Base-by-base conservation (phyloP, 2,797 vertebrate species). In the Eulemur rubriventer region DNA sequence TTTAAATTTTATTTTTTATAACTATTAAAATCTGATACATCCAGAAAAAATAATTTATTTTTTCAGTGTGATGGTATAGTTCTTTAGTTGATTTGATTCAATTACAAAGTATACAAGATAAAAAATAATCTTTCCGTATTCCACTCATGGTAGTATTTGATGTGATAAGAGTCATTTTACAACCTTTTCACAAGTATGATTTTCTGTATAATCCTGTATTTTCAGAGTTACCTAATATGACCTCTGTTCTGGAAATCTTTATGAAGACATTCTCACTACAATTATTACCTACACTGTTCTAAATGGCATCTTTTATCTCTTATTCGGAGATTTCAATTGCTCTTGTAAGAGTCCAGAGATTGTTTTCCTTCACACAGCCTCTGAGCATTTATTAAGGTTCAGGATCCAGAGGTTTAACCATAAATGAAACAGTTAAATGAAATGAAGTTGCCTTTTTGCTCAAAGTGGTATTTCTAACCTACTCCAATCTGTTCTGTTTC, bases 371-470 rank as follows among this genome's bases (percentile, higher is more conserved):
- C 87, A 96, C 81, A 22, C 43, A 95, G 22, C 17, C 69, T 75
- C 84, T 97, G 96, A 82, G 59, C 83, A 80, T 97, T 97, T 97
- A 96, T 97, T 98, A 97, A 70, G 69, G 10, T n/a, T 72, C 50
- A 81, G 24, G n/a, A 2, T 93, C 85, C 83, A 79, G 46, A 82
- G 65, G n/a, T 94, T 96, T 96, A 79, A 94, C 86, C 59, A 22
- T 87, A 97, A 96, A 91, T 97, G 55, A 89, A 98, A 96, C 10
- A 6, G 87, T 91, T 87, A 80, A 96, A 90, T 95, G 61, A 83
- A 96, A 97, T 11, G 5, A 94, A 96, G 22, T 0, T 26, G 22
- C 2, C 94, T 0, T 96, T 84, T 46, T 95, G 13, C 4, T 72
- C 22, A 79, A 80, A 96, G 38, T 69, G 38, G n/a, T 38, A 43